Base-by-base conservation (phyloP, 2,888 invertebrate species). In the Dasysyrphus albostriatus region DNA sequence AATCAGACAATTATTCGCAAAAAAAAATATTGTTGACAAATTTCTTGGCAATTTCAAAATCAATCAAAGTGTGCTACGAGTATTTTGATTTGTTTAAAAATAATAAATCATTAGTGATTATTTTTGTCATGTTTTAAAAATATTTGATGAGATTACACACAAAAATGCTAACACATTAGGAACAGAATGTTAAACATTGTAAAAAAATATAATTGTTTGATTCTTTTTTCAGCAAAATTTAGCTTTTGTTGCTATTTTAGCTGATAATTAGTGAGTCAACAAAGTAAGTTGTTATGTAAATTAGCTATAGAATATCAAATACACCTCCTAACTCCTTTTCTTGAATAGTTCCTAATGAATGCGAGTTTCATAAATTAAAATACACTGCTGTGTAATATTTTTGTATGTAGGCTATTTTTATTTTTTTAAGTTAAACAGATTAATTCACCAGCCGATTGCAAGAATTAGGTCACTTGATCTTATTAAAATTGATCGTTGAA, bases 211-310 rank as follows among this genome's bases (percentile, higher is more conserved):
- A 58, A 74, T 49, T 67, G 19, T 49, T 73, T 65, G 14, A n/a
- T 56, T 54, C 19, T 63, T 78, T 37, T 65, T 24, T 61, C 34
- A 67, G 19, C n/a, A 29, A 29, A 3, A 49, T 51, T 54, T 39
- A 51, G 58, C 44, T 34, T 34, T 76, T 65, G 59, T 69, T 49
- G 29, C 42, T 51, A 29, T 49, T 34, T 67, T 67, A 34, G 49
- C 72, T 83, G 72, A 77, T 83, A 83, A 83, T 83, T 73, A 83
- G 73, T 65, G 39, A 44, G 39, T 44, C 49, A 78, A 73, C 73
- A 73, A 78, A 83, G 78, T 72, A 76, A 84, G 76, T 84, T 69
- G 72, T 81, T 84, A 84, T 81, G 84, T 67, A 84, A 80, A 84
- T 84, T 80, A 76, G 59, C 67, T 44, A 65, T 63, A 61, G 72